Conservation (phyloP, 2,113 vertebrate genomes). For the Varanus salvator region DNA sequence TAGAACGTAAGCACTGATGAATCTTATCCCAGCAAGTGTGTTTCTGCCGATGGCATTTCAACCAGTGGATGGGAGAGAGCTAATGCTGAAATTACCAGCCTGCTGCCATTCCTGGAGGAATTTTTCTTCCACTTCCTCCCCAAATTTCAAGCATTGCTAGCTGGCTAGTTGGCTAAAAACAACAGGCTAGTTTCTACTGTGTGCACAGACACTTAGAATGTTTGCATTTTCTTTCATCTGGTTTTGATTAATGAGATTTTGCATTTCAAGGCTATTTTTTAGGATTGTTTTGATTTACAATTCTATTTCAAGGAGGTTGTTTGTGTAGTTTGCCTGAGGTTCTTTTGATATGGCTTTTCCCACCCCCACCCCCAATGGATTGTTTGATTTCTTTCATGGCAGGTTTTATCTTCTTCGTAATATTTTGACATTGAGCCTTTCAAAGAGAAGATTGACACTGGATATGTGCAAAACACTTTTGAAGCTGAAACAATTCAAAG, state of each 20-base stretch:
- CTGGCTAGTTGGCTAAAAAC: too few species aligned
- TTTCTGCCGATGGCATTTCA: too few species aligned
- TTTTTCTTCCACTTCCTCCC: too few species aligned
- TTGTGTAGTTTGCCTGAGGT: slow-evolving; percentile 48
- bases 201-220: not conserved
- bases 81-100: too few species aligned
- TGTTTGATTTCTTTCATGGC: slow-evolving; percentile 56
- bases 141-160: too few species aligned
- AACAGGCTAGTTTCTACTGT: not conserved
- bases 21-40: too few species aligned
- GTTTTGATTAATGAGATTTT: slow-evolving; percentile 31
- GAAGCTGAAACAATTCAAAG: slow-evolving; percentile 63
- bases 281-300: slow-evolving; percentile 51
- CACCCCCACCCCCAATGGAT: slow-evolving; percentile 7
- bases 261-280: slow-evolving; percentile 45
- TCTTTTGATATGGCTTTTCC: slow-evolving; percentile 24
- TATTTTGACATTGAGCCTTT: slow-evolving; percentile 65
- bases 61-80: too few species aligned
- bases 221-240: not conserved
- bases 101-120: too few species aligned
- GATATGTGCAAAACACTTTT: slow-evolving; percentile 60
- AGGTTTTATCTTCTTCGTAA: slow-evolving; percentile 47
- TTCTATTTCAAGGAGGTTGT: slow-evolving; percentile 48
- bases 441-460: slow-evolving; percentile 45
- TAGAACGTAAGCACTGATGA: not conserved